Evolutionary conservation across 2,888 invertebrate genomes (phyloP), one percentile per base, ranked within the genome.

Genomic region (Tinea trinotella): DNA sequence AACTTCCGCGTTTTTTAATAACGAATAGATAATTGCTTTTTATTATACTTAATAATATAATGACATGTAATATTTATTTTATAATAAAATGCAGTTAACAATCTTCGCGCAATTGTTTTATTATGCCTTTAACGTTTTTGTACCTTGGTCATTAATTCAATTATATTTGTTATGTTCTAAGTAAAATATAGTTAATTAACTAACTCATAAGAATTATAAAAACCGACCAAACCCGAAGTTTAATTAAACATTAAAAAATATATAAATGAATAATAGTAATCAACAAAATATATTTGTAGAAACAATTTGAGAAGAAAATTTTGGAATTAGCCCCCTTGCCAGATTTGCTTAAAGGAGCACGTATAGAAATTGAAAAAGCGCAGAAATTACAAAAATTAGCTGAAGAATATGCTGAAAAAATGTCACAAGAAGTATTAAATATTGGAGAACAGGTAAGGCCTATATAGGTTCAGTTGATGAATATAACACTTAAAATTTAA

Each of bases 231-330:
- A n/a, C n/a, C n/a, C n/a, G n/a, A n/a, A n/a, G n/a, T n/a, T n/a
- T n/a, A n/a, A n/a, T n/a, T n/a, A n/a, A n/a, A n/a, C n/a, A n/a
- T n/a, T n/a, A n/a, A n/a, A n/a, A n/a, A n/a, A n/a, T n/a, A n/a
- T n/a, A n/a, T n/a, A n/a, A n/a, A n/a, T n/a, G n/a, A n/a, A n/a
- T 22, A 22, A 22, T 22, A 22, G 3, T 22, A 22, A 22, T 7
- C 7, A 22, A 22, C 22, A 30, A 30, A 30, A 4, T 15, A 12
- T 12, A 10, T 30, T 36, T 48, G 20, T 57, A 83, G 83, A 76
- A 79, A 70, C 80, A 82, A 57, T 84, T 84, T 54, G 78, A 83
- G 71, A 80, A 81, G 58, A 82, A 83, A 55, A 60, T 84, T 1
- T 74, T 79, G 56, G 83, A 83, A 54, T 59, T 84, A 13, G 75